Base-by-base conservation (phyloP, 2,113 vertebrate species). In the Urocitellus parryii region DNA sequence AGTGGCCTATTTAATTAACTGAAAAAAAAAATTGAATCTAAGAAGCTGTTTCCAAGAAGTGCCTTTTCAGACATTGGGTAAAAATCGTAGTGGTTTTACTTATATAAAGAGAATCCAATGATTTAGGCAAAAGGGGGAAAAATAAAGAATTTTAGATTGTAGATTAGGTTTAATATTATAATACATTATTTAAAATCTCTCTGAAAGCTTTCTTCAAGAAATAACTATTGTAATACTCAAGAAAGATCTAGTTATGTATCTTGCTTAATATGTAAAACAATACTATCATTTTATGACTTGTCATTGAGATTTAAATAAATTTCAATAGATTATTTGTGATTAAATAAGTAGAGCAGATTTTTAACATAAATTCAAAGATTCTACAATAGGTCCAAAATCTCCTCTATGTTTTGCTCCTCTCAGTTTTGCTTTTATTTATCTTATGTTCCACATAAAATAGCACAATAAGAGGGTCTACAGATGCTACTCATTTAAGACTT, bases 1-100 rank as follows among this genome's bases (percentile, higher is more conserved):
- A 65, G 58, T 74, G 58, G 72, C 98, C 95, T 93, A 89, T 97
- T 85, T 96, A 98, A 97, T 92, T 96, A 94, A 80, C 79, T 96
- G 73, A 51, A 51, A 51, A 51, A 48, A 97, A 96, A 72, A 53
- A 12, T 45, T 89, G 67, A 73, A 1, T 85, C 89, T 53, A 56
- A 0, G 83, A 61, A 81, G 29, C 48, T 94, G 39, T 79, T 93
- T 91, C 24, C 45, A 86, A 97, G 48, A 3, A 34, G 22, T 89
- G 10, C 18, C 32, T 87, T 95, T 97, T 77, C 48, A 94, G 61
- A 92, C 20, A 65, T 89, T 14, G 25, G 32, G 25, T 73, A 20
- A 91, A 84, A 91, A 67, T 22, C 88, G 18, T 73, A n/a, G 17
- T 58, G 48, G 67, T 86, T 92, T n/a, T 78, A 42, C 42, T 95